Percentiles rank a stretch among this genome's conserved stretches.
phyloP scores from a whole-genome alignment of 2,113 vertebrate genomes.

The Oncorhynchus keta region DNA sequence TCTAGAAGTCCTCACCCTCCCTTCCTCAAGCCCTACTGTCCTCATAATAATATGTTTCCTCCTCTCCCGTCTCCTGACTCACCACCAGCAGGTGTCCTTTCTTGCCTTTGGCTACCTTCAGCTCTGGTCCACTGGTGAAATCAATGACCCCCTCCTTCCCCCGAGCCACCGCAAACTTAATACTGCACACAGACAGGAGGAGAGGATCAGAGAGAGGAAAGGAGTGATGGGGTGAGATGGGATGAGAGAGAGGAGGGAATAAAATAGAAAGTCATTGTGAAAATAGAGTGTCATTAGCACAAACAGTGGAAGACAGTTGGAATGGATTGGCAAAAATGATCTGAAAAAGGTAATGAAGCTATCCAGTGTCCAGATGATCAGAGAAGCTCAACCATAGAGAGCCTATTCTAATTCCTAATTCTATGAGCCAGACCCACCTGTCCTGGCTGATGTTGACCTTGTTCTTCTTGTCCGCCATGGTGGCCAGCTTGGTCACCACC shows the following conservation, averaged over 20 bases:
- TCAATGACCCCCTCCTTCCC: slow-evolving; percentile 92
- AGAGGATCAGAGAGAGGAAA: too few relatives aligned
- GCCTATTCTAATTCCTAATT: too few relatives aligned
- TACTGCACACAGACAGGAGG: slow-evolving; percentile 67
- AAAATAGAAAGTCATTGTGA: too few relatives aligned
- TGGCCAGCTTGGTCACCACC: slow-evolving; percentile 86
- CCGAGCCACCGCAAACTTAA: slow-evolving; percentile 84
- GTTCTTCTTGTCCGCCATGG: slow-evolving; percentile 82
- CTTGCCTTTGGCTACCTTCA: slow-evolving; percentile 92
- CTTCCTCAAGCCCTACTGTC: not conserved
- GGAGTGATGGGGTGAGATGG: not conserved
- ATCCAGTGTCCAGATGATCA: not conserved
- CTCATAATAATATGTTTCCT: slow-evolving; percentile 8
- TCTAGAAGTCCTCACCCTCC: too few relatives aligned
- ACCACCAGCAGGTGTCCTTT: slow-evolving; percentile 96
- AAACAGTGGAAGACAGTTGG: too few relatives aligned
- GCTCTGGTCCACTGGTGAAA: slow-evolving; percentile 86
- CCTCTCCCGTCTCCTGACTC: slow-evolving; percentile 62
- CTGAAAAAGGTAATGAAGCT: too few relatives aligned
- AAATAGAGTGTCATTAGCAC: too few relatives aligned
- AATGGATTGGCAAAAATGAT: too few relatives aligned
- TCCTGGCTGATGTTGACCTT: slow-evolving; percentile 90
- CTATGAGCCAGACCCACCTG: slow-evolving; percentile 74
- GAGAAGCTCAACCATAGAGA: too few relatives aligned
- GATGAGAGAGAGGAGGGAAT: not conserved